phyloP scores from a whole-genome alignment of 2,888 invertebrate genomes.

The Punctoribates punctum region DNA sequence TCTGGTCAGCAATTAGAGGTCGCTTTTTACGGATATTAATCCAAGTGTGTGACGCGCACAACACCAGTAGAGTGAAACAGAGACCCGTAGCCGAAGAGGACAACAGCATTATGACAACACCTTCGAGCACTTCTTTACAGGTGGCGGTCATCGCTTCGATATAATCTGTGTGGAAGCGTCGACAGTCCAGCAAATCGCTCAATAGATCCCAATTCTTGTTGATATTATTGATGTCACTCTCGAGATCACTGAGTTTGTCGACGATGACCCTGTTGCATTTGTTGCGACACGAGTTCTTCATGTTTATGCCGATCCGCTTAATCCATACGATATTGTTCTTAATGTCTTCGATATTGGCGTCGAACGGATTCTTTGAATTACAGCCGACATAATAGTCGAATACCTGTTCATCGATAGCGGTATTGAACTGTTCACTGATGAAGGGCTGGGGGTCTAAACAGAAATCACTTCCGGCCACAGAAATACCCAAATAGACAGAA shows the following conservation, averaged over 20 bases:
- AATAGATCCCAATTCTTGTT: slow-evolving; percentile 55
- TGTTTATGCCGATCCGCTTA: neutral
- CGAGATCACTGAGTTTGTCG: no score
- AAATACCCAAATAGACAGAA: slow-evolving; percentile 76
- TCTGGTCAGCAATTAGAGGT: slow-evolving; percentile 29
- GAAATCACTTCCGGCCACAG: slow-evolving; percentile 76
- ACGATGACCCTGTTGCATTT: no score
- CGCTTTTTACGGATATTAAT: slow-evolving; percentile 71
- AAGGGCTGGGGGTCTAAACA: slow-evolving; percentile 80
- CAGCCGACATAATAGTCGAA: slow-evolving; percentile 44
- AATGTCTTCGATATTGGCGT: slow-evolving; percentile 13
- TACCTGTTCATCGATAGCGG: slow-evolving; percentile 43
- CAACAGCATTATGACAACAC: slow-evolving; percentile 80
- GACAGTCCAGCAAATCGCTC: slow-evolving; percentile 74
- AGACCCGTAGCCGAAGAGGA: slow-evolving; percentile 82
- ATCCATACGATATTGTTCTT: slow-evolving; percentile 24
- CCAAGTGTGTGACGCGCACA: slow-evolving; percentile 95
- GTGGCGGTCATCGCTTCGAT: slow-evolving; percentile 72
- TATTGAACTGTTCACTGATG: slow-evolving; percentile 57
- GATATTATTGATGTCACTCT: neutral
- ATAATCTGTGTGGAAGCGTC: slow-evolving; percentile 76
- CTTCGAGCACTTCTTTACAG: slow-evolving; percentile 71
- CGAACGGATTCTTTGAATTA: slow-evolving; percentile 37
- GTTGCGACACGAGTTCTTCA: neutral
- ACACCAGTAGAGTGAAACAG: slow-evolving; percentile 83